Conservation (phyloP, 2,113 vertebrate genomes). For the Arizona elegans region DNA sequence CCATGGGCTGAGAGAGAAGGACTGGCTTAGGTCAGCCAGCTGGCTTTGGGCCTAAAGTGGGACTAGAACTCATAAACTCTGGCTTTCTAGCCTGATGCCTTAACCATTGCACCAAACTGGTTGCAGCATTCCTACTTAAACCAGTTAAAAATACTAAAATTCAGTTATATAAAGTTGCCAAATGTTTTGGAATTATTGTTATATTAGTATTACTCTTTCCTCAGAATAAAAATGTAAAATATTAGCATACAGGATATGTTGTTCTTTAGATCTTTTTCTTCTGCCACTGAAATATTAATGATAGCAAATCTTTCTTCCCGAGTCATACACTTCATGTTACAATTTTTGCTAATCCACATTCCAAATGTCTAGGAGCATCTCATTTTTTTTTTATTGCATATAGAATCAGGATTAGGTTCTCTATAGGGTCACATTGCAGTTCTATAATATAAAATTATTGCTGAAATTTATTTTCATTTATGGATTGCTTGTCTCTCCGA, state of each 20-base stretch:
- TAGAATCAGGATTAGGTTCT: background rate
- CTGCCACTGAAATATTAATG: background rate
- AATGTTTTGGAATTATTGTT: constrained; percentile 27
- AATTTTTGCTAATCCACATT: constrained; percentile 12
- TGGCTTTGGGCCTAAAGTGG: background rate
- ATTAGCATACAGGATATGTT: background rate
- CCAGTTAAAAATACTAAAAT: background rate
- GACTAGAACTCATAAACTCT: background rate
- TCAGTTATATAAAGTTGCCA: constrained; percentile 6
- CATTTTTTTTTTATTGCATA: background rate
- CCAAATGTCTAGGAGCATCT: background rate
- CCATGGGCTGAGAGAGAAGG: background rate
- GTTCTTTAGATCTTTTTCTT: background rate
- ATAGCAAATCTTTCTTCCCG: background rate
- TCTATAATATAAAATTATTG: background rate
- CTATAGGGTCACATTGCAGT: background rate
- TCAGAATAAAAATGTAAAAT: constrained; percentile 39
- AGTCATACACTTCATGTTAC: constrained; percentile 18
- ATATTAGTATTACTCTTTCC: constrained; percentile 20
- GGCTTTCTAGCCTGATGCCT: background rate
- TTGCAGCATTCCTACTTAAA: background rate
- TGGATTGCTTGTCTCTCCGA: background rate
- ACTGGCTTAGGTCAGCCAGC: background rate
- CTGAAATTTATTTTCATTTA: background rate
- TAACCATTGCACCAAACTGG: background rate